Conservation (phyloP, 2,888 invertebrate species). For the Eugnorisma glareosa region DNA sequence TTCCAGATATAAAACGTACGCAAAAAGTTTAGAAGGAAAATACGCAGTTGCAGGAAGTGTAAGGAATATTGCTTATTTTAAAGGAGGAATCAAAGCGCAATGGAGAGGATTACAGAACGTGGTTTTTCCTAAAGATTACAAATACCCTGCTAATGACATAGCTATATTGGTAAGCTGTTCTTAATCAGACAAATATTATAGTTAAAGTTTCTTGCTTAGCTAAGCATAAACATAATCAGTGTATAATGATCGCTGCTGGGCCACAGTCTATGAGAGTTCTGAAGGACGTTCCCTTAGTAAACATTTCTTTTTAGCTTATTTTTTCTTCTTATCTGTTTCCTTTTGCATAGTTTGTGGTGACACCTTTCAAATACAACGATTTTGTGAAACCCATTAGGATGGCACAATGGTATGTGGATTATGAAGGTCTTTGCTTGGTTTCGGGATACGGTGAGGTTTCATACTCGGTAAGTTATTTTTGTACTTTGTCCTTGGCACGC, state of each 20-base stretch:
- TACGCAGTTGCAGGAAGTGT: conserved; percentile 50
- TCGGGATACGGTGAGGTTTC: conserved; percentile 51
- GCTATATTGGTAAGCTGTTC: conserved; percentile 48
- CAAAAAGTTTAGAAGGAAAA: neutral
- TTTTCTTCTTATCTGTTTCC: neutral
- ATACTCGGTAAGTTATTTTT: conserved; percentile 21
- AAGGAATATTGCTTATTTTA: conserved; percentile 15
- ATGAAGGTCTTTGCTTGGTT: conserved; percentile 29
- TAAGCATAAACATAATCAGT: neutral
- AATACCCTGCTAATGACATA: conserved; percentile 42
- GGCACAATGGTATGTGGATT: conserved; percentile 17
- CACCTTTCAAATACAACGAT: conserved; percentile 39
- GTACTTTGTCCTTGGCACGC: no score
- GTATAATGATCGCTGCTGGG: neutral
- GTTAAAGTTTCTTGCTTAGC: neutral
- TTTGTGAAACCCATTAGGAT: conserved; percentile 44
- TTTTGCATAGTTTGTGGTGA: conserved; percentile 33
- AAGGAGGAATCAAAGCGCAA: conserved; percentile 27
- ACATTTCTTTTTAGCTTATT: neutral
- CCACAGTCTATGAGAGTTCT: neutral
- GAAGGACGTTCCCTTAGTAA: neutral
- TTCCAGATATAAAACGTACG: conserved; percentile 2
- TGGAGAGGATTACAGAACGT: conserved; percentile 43
- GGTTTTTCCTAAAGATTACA: conserved; percentile 20
- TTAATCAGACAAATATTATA: neutral